Evolutionary conservation across 2,888 invertebrate species (phyloP).

Genomic region (Leptogaster cylindrica): DNA sequence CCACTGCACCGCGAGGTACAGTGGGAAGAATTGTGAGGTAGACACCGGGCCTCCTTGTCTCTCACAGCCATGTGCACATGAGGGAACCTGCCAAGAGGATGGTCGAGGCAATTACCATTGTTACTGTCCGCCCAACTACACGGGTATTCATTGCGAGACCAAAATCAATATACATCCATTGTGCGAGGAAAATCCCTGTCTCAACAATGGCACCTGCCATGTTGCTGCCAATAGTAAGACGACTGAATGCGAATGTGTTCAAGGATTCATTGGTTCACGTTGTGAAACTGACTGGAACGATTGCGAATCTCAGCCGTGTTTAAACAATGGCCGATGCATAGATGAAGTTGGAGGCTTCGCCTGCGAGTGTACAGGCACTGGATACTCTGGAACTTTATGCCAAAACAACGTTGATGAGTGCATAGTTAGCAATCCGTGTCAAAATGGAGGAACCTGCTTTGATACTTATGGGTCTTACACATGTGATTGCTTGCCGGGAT

Average conservation of each 20-base stretch:
- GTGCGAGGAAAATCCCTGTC: constrained; percentile 79
- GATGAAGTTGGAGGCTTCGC: constrained; percentile 77
- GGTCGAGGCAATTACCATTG: constrained; percentile 75
- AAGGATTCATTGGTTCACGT: constrained; percentile 62
- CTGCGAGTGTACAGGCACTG: constrained; percentile 79
- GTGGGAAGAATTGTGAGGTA: constrained; percentile 86
- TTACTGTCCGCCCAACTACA: constrained; percentile 71
- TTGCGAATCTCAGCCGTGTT: constrained; percentile 73
- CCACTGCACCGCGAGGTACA: constrained; percentile 81
- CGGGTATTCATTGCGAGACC: constrained; percentile 75
- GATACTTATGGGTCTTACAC: constrained; percentile 80
- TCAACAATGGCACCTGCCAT: constrained; percentile 78
- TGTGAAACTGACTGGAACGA: constrained; percentile 77
- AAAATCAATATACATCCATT: constrained; percentile 72
- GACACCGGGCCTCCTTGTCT: constrained; percentile 78
- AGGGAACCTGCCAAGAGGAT: constrained; percentile 75
- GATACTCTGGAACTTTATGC: constrained; percentile 76
- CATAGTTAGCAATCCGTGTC: constrained; percentile 69
- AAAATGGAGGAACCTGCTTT: constrained; percentile 78
- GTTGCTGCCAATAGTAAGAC: constrained; percentile 66
- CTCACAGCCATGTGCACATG: constrained; percentile 74
- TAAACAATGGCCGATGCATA: constrained; percentile 74
- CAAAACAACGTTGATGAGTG: constrained; percentile 84
- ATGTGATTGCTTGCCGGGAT: constrained; percentile 81
- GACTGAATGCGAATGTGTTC: constrained; percentile 68